Evolutionary conservation across 2,888 invertebrate species (phyloP).

Genomic region (Drosophila rubida): DNA sequence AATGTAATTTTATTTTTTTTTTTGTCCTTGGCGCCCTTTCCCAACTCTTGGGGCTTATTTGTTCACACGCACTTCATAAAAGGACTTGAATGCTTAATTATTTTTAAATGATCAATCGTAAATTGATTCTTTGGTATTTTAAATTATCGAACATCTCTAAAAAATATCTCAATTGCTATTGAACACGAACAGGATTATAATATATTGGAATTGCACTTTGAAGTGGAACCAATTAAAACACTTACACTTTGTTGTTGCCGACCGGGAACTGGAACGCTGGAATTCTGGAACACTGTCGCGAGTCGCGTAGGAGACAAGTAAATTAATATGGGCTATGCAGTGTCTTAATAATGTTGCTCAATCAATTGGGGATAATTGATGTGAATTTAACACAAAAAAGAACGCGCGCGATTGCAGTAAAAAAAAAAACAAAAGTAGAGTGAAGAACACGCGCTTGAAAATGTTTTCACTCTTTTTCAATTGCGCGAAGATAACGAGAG

Average conservation of each 20-base stretch:
- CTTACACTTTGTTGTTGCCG: neutral
- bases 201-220: neutral
- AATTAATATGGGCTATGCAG: neutral
- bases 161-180: no score
- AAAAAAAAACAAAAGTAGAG: neutral
- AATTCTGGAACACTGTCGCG: conserved; percentile 1
- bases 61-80: no score
- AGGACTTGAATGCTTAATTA: no score
- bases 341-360: neutral
- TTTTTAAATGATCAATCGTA: no score
- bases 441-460: neutral
- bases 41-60: no score
- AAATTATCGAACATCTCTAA: neutral
- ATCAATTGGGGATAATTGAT: conserved; percentile 31
- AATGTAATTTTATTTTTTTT: no score
- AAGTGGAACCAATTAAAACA: neutral
- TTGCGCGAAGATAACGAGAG: conserved; percentile 38
- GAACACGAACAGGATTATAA: no score
- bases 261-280: neutral
- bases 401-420: conserved; percentile 6
- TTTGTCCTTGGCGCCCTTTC: no score
- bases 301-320: neutral
- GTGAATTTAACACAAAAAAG: conserved; percentile 13
- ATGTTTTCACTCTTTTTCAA: conserved; percentile 12
- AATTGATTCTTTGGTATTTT: neutral